Percentiles rank a stretch among this genome's conserved stretches.
These are phyloP conservation scores for Erynnis tages DNA, from an alignment of 2,888 invertebrate genomes.

Conservation along the genomic window DNA sequence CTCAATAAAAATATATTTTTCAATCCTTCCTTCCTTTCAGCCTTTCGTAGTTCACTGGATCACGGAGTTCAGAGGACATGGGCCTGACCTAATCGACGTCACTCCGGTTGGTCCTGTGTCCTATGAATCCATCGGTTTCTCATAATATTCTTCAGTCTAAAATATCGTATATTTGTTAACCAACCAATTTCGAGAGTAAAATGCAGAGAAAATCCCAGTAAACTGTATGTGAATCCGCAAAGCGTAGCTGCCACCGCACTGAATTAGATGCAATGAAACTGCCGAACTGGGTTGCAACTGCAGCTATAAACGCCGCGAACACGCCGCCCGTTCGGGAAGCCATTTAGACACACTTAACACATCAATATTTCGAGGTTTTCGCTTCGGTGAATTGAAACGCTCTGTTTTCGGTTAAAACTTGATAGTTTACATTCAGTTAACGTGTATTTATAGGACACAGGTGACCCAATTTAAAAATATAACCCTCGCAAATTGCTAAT, in stretches of 20 bases:
- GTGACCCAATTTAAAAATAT: background rate
- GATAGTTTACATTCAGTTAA: conserved; percentile 9
- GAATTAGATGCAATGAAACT: conserved; percentile 23
- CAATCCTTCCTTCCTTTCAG: too few relatives aligned
- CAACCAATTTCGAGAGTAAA: too few relatives aligned
- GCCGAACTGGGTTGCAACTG: conserved; percentile 19
- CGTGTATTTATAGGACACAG: background rate
- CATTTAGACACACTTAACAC: conserved; percentile 27
- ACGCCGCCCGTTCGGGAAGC: conserved; percentile 24
- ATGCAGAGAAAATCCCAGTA: too few relatives aligned
- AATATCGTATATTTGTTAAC: too few relatives aligned
- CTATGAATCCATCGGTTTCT: too few relatives aligned
- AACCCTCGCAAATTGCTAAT: too few relatives aligned
- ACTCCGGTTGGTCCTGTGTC: too few relatives aligned
- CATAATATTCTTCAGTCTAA: too few relatives aligned
- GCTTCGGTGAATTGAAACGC: conserved; percentile 23
- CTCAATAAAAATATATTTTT: background rate
- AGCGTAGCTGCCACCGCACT: conserved; percentile 7
- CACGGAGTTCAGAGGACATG: too few relatives aligned
- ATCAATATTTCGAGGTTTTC: conserved; percentile 29
- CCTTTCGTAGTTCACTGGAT: too few relatives aligned
- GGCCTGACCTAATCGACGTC: too few relatives aligned
- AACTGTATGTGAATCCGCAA: conserved; percentile 3
- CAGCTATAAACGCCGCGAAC: conserved; percentile 19
- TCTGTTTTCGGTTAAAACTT: conserved; percentile 20